phyloP scores from a whole-genome alignment of 2,113 vertebrate genomes.

The Chaetura pelagica region DNA sequence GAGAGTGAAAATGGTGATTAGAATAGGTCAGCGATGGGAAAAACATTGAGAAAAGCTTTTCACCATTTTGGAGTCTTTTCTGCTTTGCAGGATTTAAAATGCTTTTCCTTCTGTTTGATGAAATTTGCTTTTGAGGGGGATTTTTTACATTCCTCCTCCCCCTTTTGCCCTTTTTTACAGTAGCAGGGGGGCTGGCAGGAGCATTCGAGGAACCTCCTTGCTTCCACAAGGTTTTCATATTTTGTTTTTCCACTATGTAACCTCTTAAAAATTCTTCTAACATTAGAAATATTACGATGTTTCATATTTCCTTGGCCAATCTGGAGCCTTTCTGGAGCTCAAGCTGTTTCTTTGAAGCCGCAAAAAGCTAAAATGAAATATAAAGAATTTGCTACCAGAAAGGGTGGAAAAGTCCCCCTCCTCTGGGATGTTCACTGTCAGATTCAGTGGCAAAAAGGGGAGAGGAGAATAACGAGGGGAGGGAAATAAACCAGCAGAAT shows the following conservation, averaged over 20 bases:
- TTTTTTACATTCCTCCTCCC: neutral
- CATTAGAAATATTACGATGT: conserved; percentile 17
- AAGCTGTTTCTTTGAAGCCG: conserved; percentile 52
- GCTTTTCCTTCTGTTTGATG: conserved; percentile 42
- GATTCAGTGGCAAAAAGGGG: neutral
- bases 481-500: neutral
- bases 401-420: conserved; percentile 4
- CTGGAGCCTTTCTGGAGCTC: neutral
- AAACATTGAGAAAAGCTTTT: neutral
- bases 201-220: conserved; percentile 37
- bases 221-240: conserved; percentile 24
- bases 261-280: conserved; percentile 49
- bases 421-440: neutral
- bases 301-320: conserved; percentile 62
- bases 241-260: conserved; percentile 56
- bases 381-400: conserved; percentile 51
- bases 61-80: neutral
- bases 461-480: neutral
- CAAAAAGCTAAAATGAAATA: conserved; percentile 38
- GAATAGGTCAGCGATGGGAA: neutral
- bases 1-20: neutral
- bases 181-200: conserved; percentile 15
- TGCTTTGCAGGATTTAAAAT: neutral
- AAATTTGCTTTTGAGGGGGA: neutral
- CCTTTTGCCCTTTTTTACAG: neutral